Conservation (phyloP, 1,140 invertebrate genomes). For the Heliconius eleuchia region DNA sequence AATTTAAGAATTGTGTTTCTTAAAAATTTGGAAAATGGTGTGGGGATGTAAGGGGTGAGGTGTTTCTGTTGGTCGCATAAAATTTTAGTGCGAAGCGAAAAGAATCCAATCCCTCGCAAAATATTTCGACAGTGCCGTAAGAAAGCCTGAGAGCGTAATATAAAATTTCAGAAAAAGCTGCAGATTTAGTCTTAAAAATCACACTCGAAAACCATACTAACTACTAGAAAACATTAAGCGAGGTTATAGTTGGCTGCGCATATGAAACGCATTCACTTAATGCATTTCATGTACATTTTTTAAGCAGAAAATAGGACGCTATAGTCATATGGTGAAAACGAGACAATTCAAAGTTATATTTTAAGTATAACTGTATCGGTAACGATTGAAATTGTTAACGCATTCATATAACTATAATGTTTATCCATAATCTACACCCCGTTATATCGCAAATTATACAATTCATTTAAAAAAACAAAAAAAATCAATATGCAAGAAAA, state of each 20-base stretch:
- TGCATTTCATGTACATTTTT: constrained; percentile 59
- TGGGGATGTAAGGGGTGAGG: not conserved
- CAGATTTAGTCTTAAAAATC: constrained; percentile 66
- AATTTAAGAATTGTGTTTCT: constrained; percentile 3
- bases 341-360: constrained; percentile 43
- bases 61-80: constrained; percentile 25
- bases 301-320: constrained; percentile 54
- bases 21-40: constrained; percentile 5
- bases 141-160: constrained; percentile 59
- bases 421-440: constrained; percentile 9
- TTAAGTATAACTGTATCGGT: not conserved
- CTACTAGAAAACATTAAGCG: constrained; percentile 72
- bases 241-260: constrained; percentile 66
- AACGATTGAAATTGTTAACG: not conserved
- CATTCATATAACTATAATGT: constrained; percentile 21
- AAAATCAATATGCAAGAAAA: constrained; percentile 14
- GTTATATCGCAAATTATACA: constrained; percentile 14
- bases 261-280: constrained; percentile 55
- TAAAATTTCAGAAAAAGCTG: constrained; percentile 64
- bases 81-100: constrained; percentile 53
- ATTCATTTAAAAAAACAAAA: not conserved
- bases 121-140: constrained; percentile 51
- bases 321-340: constrained; percentile 22
- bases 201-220: constrained; percentile 73
- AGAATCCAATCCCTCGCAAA: constrained; percentile 49